Percentiles rank a stretch among this genome's conserved stretches.
Evolutionary conservation across 2,888 invertebrate genomes (phyloP).

Genomic region (Pharmacophagus antenor): DNA sequence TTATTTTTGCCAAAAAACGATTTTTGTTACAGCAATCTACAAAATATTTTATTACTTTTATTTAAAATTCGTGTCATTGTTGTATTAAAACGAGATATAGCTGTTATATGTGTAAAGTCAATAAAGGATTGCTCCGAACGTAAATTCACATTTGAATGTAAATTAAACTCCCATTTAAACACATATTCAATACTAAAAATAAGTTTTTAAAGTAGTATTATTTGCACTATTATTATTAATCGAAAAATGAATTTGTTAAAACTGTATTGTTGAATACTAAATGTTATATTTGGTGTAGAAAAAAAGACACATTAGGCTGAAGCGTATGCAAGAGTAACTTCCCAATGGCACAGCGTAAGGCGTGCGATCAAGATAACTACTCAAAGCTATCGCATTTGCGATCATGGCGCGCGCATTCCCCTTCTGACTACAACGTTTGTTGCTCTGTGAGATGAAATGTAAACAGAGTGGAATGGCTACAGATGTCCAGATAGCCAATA

Average conservation of each 20-base stretch:
- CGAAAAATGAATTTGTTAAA: too few species aligned
- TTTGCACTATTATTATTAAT: too few species aligned
- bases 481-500: conserved; percentile 80
- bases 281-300: background rate
- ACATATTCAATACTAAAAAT: too few species aligned
- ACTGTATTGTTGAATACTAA: too few species aligned
- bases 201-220: too few species aligned
- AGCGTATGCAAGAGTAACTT: conserved; percentile 44
- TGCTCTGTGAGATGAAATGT: conserved; percentile 76
- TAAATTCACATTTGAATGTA: background rate
- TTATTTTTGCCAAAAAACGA: background rate
- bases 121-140: background rate
- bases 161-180: background rate
- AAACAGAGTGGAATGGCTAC: conserved; percentile 72
- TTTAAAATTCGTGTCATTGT: background rate
- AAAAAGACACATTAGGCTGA: background rate
- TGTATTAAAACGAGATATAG: too few species aligned
- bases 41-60: background rate
- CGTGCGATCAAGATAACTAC: conserved; percentile 55
- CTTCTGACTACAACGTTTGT: conserved; percentile 60
- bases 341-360: conserved; percentile 39
- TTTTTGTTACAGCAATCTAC: background rate
- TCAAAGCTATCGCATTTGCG: conserved; percentile 74
- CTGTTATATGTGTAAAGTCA: background rate
- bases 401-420: conserved; percentile 70